A percentile compares a stretch with the other conserved stretches of the same genome.
These are phyloP conservation scores for Phyllotreta striolata DNA, from an alignment of 2,888 invertebrate genomes.

Conservation along the genomic window DNA sequence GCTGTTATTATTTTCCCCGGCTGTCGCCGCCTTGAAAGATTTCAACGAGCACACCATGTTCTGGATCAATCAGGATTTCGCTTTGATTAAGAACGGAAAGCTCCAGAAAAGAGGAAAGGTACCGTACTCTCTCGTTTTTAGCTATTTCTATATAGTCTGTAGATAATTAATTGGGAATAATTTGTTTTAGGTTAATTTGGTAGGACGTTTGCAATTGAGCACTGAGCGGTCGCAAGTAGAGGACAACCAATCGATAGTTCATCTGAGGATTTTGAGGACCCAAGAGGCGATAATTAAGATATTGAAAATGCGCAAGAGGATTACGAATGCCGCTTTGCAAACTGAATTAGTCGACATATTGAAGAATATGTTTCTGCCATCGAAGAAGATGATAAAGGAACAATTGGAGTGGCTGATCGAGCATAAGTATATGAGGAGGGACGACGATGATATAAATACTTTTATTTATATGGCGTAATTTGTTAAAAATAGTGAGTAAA, in stretches of 20 bases:
- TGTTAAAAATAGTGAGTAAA: constrained; percentile 38
- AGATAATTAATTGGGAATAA: no score
- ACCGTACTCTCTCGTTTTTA: constrained; percentile 23
- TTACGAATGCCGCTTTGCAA: constrained; percentile 94
- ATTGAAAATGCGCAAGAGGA: constrained; percentile 95
- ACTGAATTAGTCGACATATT: constrained; percentile 97
- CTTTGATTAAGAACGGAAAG: constrained; percentile 92
- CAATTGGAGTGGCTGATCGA: constrained; percentile 99
- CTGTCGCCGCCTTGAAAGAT: constrained; percentile 89
- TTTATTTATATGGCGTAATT: constrained; percentile 97
- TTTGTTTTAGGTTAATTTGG: constrained; percentile 78
- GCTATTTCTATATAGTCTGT: not conserved
- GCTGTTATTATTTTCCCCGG: constrained; percentile 81
- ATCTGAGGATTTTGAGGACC: constrained; percentile 89
- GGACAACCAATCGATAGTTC: constrained; percentile 98
- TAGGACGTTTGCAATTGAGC: constrained; percentile 93
- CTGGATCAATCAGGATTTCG: constrained; percentile 98
- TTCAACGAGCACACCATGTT: constrained; percentile 92
- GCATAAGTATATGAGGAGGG: constrained; percentile 96
- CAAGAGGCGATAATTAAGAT: constrained; percentile 99
- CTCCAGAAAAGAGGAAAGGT: constrained; percentile 92
- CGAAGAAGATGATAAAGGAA: constrained; percentile 99
- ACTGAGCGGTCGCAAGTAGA: constrained; percentile 96
- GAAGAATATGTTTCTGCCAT: constrained; percentile 99
- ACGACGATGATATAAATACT: constrained; percentile 96